phyloP scores from a whole-genome alignment of 2,113 vertebrate genomes.

The Corythaeola cristata region DNA sequence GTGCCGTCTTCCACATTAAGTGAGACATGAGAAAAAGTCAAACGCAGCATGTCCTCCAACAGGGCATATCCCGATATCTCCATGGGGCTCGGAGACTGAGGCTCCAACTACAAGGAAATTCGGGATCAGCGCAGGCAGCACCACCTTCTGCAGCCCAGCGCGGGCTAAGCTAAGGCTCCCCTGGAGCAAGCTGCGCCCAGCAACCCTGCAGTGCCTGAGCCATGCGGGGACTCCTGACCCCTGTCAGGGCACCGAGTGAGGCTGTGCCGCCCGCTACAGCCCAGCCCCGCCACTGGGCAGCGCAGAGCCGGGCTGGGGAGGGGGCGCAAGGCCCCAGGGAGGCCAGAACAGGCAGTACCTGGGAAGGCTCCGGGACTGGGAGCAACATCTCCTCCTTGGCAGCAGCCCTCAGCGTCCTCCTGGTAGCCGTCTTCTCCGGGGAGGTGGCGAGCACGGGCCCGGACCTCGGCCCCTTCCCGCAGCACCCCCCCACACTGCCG shows the following conservation, averaged over 20 bases:
- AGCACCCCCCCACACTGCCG: accelerated
- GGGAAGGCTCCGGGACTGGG: neutral
- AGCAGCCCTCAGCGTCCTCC: accelerated
- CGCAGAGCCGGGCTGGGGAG: accelerated
- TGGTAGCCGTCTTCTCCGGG: accelerated
- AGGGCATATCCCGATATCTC: conserved; percentile 75
- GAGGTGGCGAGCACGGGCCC: accelerated
- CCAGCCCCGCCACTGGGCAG: neutral
- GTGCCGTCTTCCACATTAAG: conserved; percentile 74
- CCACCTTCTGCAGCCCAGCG: neutral
- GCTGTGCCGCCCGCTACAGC: accelerated
- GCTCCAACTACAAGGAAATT: conserved; percentile 19
- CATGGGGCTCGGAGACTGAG: conserved; percentile 70
- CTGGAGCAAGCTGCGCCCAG: accelerated
- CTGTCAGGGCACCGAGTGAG: neutral
- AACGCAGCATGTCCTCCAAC: conserved; percentile 70
- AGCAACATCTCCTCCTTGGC: accelerated
- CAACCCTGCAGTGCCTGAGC: accelerated
- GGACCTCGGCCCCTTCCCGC: accelerated
- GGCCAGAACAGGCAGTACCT: accelerated
- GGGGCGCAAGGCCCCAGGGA: accelerated
- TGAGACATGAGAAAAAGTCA: conserved; percentile 82
- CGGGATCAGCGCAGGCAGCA: accelerated
- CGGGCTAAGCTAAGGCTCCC: accelerated
- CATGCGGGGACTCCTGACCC: neutral